Evolutionary conservation across 2,113 vertebrate genomes (phyloP), one percentile per base, ranked within the genome.

Genomic region (Hippocampus barbouri): DNA sequence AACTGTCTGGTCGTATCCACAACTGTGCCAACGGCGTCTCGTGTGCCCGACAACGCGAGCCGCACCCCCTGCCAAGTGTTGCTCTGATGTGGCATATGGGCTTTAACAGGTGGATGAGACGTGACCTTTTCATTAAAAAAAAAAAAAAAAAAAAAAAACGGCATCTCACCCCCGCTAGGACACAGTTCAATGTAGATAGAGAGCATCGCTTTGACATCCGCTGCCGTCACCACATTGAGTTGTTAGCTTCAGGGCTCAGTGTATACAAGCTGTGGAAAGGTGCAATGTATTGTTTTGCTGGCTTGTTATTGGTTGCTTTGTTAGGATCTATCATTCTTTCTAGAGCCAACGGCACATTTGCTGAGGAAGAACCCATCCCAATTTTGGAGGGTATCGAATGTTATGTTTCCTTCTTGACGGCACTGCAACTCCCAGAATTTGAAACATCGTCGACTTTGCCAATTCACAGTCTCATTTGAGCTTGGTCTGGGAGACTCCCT

Each of bases 51-150:
- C 80, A 81, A 85, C 69, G 79, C 80, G 78, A 74, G 71, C 72
- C 77, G 83, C 74, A 38, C 78, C 74, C 7, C 59, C 77, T 81
- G 85, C 86, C 86, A 90, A 87, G 72, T 75, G 47, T 81, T 75
- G 78, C 87, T 88, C 86, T 83, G 86, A 87, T 83, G 81, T 79
- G 87, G 87, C 85, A 86, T 89, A 86, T 88, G 87, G 76, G 82
- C 86, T 89, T 88, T 83, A 89, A 88, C 88, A 89, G 89, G 88
- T 92, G 89, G 85, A 87, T 78, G 80, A 83, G 79, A 83, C 8
- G 71, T 90, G 89, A 90, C 89, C 81, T 90, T 87, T 88, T 88
- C 81, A 69, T 85, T 83, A 81, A 85, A 84, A 79, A 83, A 79
- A 30, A 30, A n/a, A n/a, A n/a, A n/a, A n/a, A n/a, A 30, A 18